Conservation (phyloP, 1,140 invertebrate species). For the Littorina saxatilis region DNA sequence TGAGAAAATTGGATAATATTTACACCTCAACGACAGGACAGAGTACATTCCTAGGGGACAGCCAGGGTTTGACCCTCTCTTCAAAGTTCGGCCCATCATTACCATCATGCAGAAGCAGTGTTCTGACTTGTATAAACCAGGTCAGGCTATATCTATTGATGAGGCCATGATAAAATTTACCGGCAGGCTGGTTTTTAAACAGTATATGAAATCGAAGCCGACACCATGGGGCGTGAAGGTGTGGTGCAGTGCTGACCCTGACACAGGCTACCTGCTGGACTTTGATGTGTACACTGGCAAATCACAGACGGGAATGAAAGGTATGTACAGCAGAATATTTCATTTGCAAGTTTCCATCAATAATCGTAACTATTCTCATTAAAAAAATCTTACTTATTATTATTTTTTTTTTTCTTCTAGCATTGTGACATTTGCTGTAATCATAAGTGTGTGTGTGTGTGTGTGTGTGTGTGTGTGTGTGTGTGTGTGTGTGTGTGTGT, state of each 20-base stretch:
- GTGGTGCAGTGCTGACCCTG: slow-evolving; percentile 12
- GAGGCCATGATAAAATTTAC: slow-evolving; percentile 26
- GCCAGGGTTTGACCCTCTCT: slow-evolving; percentile 46
- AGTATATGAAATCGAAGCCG: slow-evolving; percentile 9
- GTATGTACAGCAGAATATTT: neutral
- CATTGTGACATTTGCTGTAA: neutral
- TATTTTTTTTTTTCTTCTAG: neutral
- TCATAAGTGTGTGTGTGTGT: neutral
- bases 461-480: slow-evolving; percentile 1
- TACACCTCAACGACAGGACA: slow-evolving; percentile 45
- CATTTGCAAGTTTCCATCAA: too few species aligned
- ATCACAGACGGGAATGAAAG: neutral
- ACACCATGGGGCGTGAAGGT: slow-evolving; percentile 30
- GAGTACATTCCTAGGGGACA: slow-evolving; percentile 13
- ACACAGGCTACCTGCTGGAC: slow-evolving; percentile 18
- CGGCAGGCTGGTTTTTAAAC: slow-evolving; percentile 26
- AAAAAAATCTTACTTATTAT: neutral
- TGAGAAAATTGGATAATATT: slow-evolving; percentile 51
- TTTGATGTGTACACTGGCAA: slow-evolving; percentile 21
- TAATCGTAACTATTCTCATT: too few species aligned
- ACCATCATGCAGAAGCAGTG: slow-evolving; percentile 38
- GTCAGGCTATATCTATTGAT: neutral
- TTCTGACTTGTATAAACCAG: slow-evolving; percentile 25
- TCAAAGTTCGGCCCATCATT: slow-evolving; percentile 50
- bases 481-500: neutral